These are phyloP conservation scores for Lerema accius DNA, from an alignment of 1,140 invertebrate species.

Conservation along the genomic window DNA sequence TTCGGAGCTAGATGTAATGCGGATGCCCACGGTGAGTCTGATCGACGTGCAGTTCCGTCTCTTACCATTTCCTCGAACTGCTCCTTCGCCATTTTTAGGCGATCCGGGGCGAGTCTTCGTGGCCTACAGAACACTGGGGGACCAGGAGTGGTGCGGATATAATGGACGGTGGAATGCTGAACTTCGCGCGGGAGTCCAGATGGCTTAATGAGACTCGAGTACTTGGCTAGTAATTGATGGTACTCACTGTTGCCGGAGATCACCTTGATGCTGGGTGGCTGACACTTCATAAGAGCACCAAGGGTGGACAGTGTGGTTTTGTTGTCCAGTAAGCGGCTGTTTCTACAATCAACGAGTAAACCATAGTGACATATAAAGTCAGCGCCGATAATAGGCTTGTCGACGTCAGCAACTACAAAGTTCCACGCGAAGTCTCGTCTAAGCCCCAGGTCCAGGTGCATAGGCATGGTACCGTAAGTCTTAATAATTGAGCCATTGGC, in stretches of 20 bases:
- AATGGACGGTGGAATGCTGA: constrained; percentile 8
- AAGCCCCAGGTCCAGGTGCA: constrained; percentile 44
- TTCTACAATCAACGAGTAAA: constrained; percentile 18
- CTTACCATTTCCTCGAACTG: background rate
- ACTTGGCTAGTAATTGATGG: constrained; percentile 2
- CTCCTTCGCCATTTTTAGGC: background rate
- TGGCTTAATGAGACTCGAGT: background rate
- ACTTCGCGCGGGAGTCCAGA: background rate
- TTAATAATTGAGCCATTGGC: constrained; percentile 43
- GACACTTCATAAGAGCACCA: background rate
- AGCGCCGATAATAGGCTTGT: constrained; percentile 55
- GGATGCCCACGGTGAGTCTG: background rate
- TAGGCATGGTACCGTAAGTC: constrained; percentile 44
- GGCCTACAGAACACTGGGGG: background rate
- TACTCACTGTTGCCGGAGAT: constrained; percentile 11
- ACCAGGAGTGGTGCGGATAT: background rate
- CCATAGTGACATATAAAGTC: constrained; percentile 53
- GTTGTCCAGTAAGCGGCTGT: constrained; percentile 1
- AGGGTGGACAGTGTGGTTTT: constrained; percentile 2
- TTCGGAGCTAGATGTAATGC: background rate
- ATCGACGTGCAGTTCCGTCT: background rate
- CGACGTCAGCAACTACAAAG: constrained; percentile 55
- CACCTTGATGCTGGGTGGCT: constrained; percentile 14
- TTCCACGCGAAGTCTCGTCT: constrained; percentile 50
- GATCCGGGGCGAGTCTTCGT: background rate